phyloP scores from a whole-genome alignment of 2,888 invertebrate genomes.

The Apamea epomidion region DNA sequence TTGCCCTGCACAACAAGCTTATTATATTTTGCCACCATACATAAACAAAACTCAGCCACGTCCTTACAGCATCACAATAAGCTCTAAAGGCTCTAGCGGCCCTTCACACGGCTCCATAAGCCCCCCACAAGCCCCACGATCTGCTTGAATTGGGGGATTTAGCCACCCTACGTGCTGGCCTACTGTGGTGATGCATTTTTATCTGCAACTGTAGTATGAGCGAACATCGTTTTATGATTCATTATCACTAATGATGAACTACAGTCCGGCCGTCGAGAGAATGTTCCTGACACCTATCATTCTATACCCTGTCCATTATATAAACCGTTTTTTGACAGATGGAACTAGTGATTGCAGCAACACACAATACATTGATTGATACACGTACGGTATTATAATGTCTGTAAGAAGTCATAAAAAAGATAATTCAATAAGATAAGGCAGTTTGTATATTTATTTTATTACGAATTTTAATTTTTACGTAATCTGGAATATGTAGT shows the following conservation, averaged over 20 bases:
- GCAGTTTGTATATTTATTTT: too few relatives aligned
- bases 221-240: background rate
- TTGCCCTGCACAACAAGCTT: background rate
- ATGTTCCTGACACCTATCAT: too few relatives aligned
- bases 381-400: too few relatives aligned
- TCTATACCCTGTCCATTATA: too few relatives aligned
- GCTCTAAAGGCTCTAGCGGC: slow-evolving; percentile 27
- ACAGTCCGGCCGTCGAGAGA: too few relatives aligned
- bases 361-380: too few relatives aligned
- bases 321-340: too few relatives aligned
- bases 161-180: slow-evolving; percentile 33
- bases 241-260: background rate
- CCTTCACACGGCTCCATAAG: slow-evolving; percentile 44
- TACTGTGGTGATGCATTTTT: slow-evolving; percentile 15
- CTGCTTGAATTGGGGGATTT: slow-evolving; percentile 40
- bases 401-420: too few relatives aligned
- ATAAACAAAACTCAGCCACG: slow-evolving; percentile 6
- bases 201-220: background rate
- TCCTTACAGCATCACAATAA: slow-evolving; percentile 27
- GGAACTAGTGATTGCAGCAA: too few relatives aligned
- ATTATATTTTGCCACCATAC: background rate
- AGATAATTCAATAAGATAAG: too few relatives aligned
- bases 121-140: slow-evolving; percentile 17
- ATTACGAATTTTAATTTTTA: too few relatives aligned
- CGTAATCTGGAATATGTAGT: too few relatives aligned